A percentile compares a stretch with the other conserved stretches of the same genome.
Evolutionary conservation across 2,797 vertebrate species (phyloP).

Genomic region (Tinamus major): DNA sequence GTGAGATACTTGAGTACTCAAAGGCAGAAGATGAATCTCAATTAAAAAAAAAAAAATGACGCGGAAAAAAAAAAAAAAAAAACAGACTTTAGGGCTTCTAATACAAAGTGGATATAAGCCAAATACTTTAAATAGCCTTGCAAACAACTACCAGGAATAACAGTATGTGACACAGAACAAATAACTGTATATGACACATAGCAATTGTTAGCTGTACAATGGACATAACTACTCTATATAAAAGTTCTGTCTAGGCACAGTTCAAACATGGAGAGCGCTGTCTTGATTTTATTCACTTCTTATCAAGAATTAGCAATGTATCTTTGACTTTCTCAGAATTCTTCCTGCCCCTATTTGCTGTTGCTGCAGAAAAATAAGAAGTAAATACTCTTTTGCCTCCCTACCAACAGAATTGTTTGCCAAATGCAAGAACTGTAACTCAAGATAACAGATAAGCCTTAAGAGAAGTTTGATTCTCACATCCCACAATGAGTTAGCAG

Average conservation of each 20-base stretch:
- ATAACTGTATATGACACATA: rapidly evolving
- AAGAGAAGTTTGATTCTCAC: background rate
- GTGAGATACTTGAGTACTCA: background rate
- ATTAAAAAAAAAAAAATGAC: no score
- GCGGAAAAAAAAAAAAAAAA: rapidly evolving
- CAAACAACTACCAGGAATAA: background rate
- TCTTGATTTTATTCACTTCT: background rate
- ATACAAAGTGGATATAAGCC: background rate
- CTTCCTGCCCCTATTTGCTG: background rate
- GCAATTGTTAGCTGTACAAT: background rate
- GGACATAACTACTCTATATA: no score
- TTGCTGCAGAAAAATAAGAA: background rate
- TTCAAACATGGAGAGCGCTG: background rate
- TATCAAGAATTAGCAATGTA: background rate
- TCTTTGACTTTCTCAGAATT: background rate
- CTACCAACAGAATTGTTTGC: background rate
- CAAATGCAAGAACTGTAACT: background rate
- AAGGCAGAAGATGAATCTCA: background rate
- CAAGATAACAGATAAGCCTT: background rate
- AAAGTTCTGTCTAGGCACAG: background rate
- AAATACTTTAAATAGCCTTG: background rate
- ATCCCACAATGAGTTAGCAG: background rate
- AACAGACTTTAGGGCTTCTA: background rate
- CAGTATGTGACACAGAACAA: background rate
- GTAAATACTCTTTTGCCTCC: background rate